Evolutionary conservation across 2,888 invertebrate genomes (phyloP).

Genomic region (Athrips mouffetella): DNA sequence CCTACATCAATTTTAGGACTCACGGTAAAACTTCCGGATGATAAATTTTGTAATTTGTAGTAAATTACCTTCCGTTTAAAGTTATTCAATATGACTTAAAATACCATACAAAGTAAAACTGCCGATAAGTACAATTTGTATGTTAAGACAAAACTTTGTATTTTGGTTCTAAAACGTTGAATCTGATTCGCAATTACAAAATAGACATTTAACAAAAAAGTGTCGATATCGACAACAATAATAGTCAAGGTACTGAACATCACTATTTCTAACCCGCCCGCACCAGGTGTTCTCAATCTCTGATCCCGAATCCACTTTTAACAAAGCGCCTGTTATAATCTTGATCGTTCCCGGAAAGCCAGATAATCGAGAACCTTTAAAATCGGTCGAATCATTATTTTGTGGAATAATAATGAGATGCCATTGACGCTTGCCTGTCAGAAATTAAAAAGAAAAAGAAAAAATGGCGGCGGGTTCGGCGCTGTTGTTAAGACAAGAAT

Average conservation of each 20-base stretch:
- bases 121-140: too few species aligned
- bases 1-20: background rate
- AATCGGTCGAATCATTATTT: constrained; percentile 60
- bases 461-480: constrained; percentile 10
- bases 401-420: constrained; percentile 63
- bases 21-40: too few species aligned
- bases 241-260: constrained; percentile 25
- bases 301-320: constrained; percentile 37
- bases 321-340: constrained; percentile 53
- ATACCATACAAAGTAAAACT: too few species aligned
- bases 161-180: too few species aligned
- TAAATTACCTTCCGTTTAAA: too few species aligned
- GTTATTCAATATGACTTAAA: too few species aligned
- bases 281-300: constrained; percentile 56
- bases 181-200: too few species aligned
- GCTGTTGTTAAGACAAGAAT: constrained; percentile 12
- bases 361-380: constrained; percentile 51
- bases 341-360: constrained; percentile 52
- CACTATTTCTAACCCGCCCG: constrained; percentile 36
- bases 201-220: too few species aligned
- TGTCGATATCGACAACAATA: constrained; percentile 20
- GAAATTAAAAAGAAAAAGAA: constrained; percentile 24
- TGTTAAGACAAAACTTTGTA: too few species aligned
- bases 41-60: too few species aligned
- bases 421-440: constrained; percentile 47